phyloP scores from a whole-genome alignment of 1,140 invertebrate genomes.

The Lepidurus apus region DNA sequence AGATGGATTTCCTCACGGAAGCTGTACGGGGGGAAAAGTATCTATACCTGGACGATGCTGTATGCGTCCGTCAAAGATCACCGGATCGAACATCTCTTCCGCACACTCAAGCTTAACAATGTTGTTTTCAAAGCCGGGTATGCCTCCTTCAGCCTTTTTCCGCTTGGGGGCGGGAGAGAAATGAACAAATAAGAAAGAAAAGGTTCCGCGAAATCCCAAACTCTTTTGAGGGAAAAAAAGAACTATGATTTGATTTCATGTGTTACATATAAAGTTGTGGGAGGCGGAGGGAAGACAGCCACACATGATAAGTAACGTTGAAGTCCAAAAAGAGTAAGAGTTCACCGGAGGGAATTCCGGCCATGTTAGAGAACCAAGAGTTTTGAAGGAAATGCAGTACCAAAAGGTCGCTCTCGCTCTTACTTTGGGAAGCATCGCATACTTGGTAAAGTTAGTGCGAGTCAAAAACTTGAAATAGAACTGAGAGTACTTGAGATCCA shows the following conservation, averaged over 20 bases:
- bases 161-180: too few relatives aligned
- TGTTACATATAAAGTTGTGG: too few relatives aligned
- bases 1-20: constrained; percentile 2
- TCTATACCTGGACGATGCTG: neutral
- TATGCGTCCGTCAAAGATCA: neutral
- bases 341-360: neutral
- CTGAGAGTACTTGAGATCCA: constrained; percentile 2
- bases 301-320: constrained; percentile 4
- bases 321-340: neutral
- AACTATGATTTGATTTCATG: too few relatives aligned
- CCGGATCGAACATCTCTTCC: neutral
- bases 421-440: neutral
- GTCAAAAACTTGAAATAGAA: constrained; percentile 19
- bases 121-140: too few relatives aligned
- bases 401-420: constrained; percentile 11
- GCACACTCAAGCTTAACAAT: too few relatives aligned
- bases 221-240: too few relatives aligned
- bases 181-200: too few relatives aligned
- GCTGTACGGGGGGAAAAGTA: neutral
- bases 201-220: too few relatives aligned
- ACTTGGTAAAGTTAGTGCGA: constrained; percentile 10
- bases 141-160: too few relatives aligned
- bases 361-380: neutral
- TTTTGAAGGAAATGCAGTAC: neutral
- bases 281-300: neutral